These are phyloP conservation scores for Rhinophrynus dorsalis DNA, from an alignment of 2,797 vertebrate species.

Conservation along the genomic window DNA sequence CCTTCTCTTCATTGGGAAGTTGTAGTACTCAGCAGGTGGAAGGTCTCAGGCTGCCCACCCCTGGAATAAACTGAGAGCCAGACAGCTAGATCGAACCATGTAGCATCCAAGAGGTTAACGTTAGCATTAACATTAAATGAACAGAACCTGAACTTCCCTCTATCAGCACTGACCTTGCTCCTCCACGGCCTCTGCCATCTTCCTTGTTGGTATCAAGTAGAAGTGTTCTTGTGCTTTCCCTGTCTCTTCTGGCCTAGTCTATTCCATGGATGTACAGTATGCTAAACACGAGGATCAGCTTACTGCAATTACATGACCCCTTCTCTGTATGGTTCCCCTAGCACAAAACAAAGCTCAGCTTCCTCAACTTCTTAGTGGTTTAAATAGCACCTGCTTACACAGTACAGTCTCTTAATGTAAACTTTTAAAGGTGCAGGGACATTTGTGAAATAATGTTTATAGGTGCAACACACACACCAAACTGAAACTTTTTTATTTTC, in stretches of 20 bases:
- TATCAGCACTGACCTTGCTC: constrained; percentile 33
- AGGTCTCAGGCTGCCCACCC: too few species aligned
- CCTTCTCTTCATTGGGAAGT: too few species aligned
- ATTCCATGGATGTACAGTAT: constrained; percentile 17
- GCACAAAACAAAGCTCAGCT: background rate
- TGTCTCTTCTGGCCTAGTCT: background rate
- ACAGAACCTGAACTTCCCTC: background rate
- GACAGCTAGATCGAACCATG: too few species aligned
- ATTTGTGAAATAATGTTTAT: too few species aligned
- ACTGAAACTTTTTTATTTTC: too few species aligned
- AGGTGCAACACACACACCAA: too few species aligned
- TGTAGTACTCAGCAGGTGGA: too few species aligned
- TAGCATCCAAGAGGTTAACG: too few species aligned
- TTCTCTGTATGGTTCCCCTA: background rate
- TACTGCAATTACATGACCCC: constrained; percentile 25
- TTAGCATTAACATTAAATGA: background rate
- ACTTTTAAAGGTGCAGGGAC: too few species aligned
- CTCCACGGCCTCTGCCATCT: constrained; percentile 37
- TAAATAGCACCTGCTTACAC: background rate
- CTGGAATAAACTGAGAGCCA: too few species aligned
- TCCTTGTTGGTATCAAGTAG: background rate
- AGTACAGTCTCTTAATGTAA: too few species aligned
- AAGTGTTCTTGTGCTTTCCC: background rate
- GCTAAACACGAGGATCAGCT: constrained; percentile 30
- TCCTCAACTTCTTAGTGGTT: background rate